Evolutionary conservation across 2,888 invertebrate species (phyloP), one percentile per base, ranked within the genome.

Genomic region (Lasioglossum leucozonium): DNA sequence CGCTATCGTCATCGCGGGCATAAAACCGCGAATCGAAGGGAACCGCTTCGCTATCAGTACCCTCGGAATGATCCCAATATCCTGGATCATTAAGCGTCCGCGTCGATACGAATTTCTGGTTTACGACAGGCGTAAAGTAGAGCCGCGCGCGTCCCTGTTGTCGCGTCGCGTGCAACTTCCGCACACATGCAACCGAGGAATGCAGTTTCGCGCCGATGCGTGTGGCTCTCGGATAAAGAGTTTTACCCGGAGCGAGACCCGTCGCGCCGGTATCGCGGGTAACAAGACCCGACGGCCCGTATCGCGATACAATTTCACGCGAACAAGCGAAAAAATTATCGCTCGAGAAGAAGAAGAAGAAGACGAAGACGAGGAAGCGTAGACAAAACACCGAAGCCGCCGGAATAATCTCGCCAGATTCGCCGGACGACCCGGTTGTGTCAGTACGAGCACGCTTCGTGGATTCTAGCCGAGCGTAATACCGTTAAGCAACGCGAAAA

Each of bases 81-180:
- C 79, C 51, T 77, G 77, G 76, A 72, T 79, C 79, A 79, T 73
- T 79, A 80, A 47, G n/a, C 40, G 37, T 11, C 22, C 42, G 26
- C 58, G 77, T 77, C 85, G 86, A 89, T 91, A 87, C 78, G 83
- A 85, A 88, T 88, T 89, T 88, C 86, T 73, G 89, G 90, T 89
- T 82, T 85, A 91, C 88, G 90, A 89, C 74, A 51, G 81, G 82
- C 86, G 91, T 88, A 86, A 90, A 91, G 87, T 83, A 85, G 87
- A 82, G 82, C 78, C 78, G 78, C 77, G 77, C 72, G 67, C 8
- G 34, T 26, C 72, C 10, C 72, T 30, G 47, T 47, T 42, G 62
- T 81, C 80, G 69, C 47, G 62, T 73, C 72, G 78, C 69, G 58
- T 62, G 77, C 73, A 69, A 51, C 51, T 80, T 67, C 34, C 65